Conservation (phyloP, 2,113 vertebrate genomes). For the Oplegnathus fasciatus region DNA sequence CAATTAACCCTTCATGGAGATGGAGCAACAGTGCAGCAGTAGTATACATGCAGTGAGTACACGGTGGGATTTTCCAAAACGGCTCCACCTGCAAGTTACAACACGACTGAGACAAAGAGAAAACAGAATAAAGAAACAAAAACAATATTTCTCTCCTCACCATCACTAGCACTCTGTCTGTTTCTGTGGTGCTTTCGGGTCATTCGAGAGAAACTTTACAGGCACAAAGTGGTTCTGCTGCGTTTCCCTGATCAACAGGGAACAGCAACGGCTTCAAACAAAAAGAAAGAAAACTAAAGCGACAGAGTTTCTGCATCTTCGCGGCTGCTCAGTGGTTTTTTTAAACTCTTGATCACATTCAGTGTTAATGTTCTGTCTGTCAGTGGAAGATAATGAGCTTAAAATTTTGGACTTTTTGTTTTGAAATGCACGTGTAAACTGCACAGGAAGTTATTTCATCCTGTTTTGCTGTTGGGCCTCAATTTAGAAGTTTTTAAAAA, state of each 20-base stretch:
- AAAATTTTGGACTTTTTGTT: not conserved
- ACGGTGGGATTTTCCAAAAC: constrained; percentile 5
- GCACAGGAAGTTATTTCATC: not conserved
- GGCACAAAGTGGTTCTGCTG: constrained; percentile 49
- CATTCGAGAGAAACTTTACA: constrained; percentile 67
- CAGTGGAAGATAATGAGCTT: not conserved
- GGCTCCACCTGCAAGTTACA: not conserved
- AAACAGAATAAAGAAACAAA: not conserved
- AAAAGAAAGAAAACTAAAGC: not conserved
- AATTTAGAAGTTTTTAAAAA: not conserved
- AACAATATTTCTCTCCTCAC: constrained; percentile 55
- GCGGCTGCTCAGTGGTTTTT: constrained; percentile 14
- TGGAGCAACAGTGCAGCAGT: constrained; percentile 7
- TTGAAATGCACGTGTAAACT: not conserved
- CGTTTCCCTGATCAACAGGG: constrained; percentile 61
- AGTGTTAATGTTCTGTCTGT: constrained; percentile 6
- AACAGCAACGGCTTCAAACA: not conserved
- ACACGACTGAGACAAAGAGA: not conserved
- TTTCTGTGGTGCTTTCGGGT: constrained; percentile 52
- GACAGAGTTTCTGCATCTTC: constrained; percentile 11
- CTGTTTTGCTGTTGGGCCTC: not conserved
- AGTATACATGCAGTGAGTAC: not conserved
- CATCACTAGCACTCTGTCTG: constrained; percentile 54
- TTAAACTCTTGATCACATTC: constrained; percentile 7
- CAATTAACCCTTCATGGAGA: not conserved